phyloP scores from a whole-genome alignment of 1,140 invertebrate species.

The Trypoxylus dichotomus region DNA sequence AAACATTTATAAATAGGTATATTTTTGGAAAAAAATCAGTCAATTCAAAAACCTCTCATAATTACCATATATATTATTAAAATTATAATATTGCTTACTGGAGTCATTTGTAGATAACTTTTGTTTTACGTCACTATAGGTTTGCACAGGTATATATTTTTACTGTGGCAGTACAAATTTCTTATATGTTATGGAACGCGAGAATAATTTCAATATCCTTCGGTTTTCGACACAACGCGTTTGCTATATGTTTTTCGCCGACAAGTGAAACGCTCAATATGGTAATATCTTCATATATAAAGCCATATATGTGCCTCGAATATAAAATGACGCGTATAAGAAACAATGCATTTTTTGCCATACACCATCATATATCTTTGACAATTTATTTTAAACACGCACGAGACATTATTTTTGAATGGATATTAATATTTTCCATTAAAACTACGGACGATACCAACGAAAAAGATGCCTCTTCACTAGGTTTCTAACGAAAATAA shows the following conservation, averaged over 20 bases:
- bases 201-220: not conserved
- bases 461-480: not conserved
- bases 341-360: not conserved
- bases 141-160: no score
- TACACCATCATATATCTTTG: not conserved
- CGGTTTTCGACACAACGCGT: not conserved
- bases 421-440: not conserved
- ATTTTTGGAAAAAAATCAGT: no score
- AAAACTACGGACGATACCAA: not conserved
- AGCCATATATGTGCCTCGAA: not conserved
- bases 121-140: no score
- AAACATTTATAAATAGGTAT: no score
- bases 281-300: slow-evolving; percentile 7
- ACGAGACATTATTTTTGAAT: not conserved
- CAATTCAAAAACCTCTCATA: no score
- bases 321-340: not conserved
- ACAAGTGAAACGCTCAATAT: not conserved
- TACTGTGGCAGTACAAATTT: not conserved
- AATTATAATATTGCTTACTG: no score
- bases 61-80: no score
- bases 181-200: not conserved
- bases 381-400: not conserved
- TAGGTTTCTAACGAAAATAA: no score
- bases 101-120: no score
- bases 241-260: not conserved